Base-by-base conservation (phyloP, 1,140 invertebrate genomes). In the Drosophila gunungcola region DNA sequence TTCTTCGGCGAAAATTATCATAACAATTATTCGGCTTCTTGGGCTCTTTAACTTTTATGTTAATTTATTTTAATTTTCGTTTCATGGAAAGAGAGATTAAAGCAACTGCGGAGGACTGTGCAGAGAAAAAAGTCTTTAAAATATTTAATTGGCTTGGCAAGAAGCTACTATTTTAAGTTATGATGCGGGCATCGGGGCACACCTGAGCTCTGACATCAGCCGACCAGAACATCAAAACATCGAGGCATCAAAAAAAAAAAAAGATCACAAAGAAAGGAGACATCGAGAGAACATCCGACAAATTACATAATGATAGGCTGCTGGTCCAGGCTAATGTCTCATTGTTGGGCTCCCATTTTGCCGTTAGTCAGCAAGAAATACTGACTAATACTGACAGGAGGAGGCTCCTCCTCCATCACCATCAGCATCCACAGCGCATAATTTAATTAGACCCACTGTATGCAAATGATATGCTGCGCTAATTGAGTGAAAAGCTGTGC, bases 101-200 rank as follows among this genome's bases (percentile, higher is more conserved):
- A 78, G 63, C 73, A 81, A 78, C 55, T 57, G 77, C 39, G 45
- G 62, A 84, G 72, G 69, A 68, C 51, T 52, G 49, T 65, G 73
- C 68, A 51, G 46, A 77, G 69, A 58, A 49, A 65, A 16, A 34
- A 75, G 53, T 65, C 62, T 81, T 78, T 75, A 74, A 86, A 86
- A 86, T 86, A 76, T 48, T 77, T 86, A 86, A 86, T 86, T 86
- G 76, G 83, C 68, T 78, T 78, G 68, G 48, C 80, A 58, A 54
- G 72, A 55, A 63, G 65, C 63, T 84, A 85, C 82, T 86, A 86
- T 86, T 86, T 86, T 86, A 86, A 86, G 83, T 89, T 83, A 86
- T 86, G 83, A 86, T 76, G 80, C 60, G 82, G 63, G 48, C 39
- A 16, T 21, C 16, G 16, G 12, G 27, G 29, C 75, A 51, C 60